These are phyloP conservation scores for Cyprinodon tularosa DNA, from an alignment of 2,113 vertebrate species.

Conservation along the genomic window DNA sequence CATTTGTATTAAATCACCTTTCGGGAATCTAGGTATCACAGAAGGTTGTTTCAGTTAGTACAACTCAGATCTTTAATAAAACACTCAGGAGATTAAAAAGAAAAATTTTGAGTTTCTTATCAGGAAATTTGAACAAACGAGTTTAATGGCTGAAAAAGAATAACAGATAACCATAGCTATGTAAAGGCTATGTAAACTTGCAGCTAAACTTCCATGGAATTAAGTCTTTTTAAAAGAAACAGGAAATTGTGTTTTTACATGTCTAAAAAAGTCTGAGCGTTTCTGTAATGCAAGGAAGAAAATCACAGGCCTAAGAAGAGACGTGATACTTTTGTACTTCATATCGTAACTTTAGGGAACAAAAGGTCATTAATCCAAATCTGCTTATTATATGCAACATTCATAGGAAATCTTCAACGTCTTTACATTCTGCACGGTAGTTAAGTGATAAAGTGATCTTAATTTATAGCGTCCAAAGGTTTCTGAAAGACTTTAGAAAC, in stretches of 20 bases:
- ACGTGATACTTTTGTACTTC: background rate
- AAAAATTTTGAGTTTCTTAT: background rate
- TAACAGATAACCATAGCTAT: background rate
- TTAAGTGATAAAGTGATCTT: too few species aligned
- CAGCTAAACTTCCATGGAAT: background rate
- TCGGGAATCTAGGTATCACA: too few species aligned
- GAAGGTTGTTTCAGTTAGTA: too few species aligned
- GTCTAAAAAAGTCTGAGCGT: background rate
- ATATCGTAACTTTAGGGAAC: background rate
- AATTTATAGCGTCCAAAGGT: too few species aligned
- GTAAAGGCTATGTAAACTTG: background rate
- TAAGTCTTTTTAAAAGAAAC: conserved; percentile 4
- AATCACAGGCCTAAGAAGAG: background rate
- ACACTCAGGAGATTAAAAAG: background rate
- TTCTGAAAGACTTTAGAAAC: too few species aligned
- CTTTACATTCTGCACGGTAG: too few species aligned
- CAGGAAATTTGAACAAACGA: background rate
- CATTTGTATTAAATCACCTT: too few species aligned
- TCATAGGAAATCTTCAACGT: too few species aligned
- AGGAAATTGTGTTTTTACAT: background rate
- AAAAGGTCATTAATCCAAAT: background rate
- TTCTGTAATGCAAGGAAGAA: background rate
- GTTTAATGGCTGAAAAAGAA: conserved; percentile 4
- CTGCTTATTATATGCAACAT: too few species aligned
- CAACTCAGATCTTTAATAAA: too few species aligned